A percentile compares a stretch with the other conserved stretches of the same genome.
These are phyloP conservation scores for Hofmannophila pseudospretella DNA, from an alignment of 2,888 invertebrate species.

Conservation along the genomic window DNA sequence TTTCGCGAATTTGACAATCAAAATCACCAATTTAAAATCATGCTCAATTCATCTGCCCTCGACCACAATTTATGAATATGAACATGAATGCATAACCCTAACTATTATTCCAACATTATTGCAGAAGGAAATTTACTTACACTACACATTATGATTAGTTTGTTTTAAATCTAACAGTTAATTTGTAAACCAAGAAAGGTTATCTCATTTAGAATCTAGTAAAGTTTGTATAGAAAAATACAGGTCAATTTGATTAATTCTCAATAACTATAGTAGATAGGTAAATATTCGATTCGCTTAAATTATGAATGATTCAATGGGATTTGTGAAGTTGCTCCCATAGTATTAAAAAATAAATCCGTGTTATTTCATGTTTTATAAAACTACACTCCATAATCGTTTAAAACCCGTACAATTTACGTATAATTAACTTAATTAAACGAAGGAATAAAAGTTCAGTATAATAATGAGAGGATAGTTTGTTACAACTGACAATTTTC, in stretches of 20 bases:
- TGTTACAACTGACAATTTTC: constrained; percentile 41
- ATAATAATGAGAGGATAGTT: constrained; percentile 9
- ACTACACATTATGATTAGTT: constrained; percentile 8
- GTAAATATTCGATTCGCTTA: not conserved
- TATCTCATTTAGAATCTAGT: constrained; percentile 20
- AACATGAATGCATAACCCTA: constrained; percentile 2
- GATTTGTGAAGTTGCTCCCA: too few species aligned
- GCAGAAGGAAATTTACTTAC: constrained; percentile 15
- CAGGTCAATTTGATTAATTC: constrained; percentile 12
- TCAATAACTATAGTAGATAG: not conserved
- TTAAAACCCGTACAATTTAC: too few species aligned
- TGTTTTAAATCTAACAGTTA: constrained; percentile 15
- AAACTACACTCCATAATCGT: too few species aligned
- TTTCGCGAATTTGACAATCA: constrained; percentile 1
- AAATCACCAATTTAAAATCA: not conserved
- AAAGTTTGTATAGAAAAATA: constrained; percentile 24
- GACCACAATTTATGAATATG: constrained; percentile 1
- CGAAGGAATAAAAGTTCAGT: too few species aligned
- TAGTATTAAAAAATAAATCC: too few species aligned
- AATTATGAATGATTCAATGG: too few species aligned
- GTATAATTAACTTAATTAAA: too few species aligned
- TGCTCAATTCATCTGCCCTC: not conserved
- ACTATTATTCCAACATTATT: constrained; percentile 27
- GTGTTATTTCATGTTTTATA: too few species aligned
- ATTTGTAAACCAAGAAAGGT: constrained; percentile 32